phyloP scores from a whole-genome alignment of 2,113 vertebrate genomes.

The Platycercus adscitus region DNA sequence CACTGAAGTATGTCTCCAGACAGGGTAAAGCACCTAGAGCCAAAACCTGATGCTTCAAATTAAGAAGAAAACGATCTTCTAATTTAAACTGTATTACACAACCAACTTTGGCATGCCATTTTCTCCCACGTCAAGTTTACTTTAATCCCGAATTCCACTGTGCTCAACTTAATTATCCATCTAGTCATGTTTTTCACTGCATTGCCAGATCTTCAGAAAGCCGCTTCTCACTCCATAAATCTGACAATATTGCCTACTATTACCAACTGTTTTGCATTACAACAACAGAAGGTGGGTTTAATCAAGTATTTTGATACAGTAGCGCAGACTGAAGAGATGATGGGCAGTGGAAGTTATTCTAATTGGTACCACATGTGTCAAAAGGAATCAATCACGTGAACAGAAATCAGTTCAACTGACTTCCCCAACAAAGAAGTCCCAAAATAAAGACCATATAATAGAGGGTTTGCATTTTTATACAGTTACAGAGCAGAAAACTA shows the following conservation, averaged over 20 bases:
- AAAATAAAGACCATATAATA: not conserved
- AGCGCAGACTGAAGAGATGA: constrained; percentile 41
- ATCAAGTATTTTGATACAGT: constrained; percentile 63
- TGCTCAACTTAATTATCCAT: constrained; percentile 49
- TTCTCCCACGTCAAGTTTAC: constrained; percentile 30
- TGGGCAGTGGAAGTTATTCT: constrained; percentile 41
- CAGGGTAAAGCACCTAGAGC: not conserved
- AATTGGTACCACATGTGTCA: constrained; percentile 59
- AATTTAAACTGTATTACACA: constrained; percentile 41
- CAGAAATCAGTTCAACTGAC: not conserved
- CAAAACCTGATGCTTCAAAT: constrained; percentile 25
- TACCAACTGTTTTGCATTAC: constrained; percentile 58
- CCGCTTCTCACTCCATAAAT: constrained; percentile 67
- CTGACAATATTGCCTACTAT: constrained; percentile 42
- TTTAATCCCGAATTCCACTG: constrained; percentile 49
- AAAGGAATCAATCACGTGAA: constrained; percentile 21
- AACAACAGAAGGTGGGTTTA: constrained; percentile 56
- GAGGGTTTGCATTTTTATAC: not conserved
- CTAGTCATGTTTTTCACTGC: constrained; percentile 35
- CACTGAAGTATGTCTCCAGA: not conserved
- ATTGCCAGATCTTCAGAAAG: constrained; percentile 47
- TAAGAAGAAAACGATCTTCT: constrained; percentile 38
- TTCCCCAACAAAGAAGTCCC: not conserved
- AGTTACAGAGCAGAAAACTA: not conserved
- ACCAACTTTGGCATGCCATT: not conserved